Percentiles rank a stretch among this genome's conserved stretches.
Conservation (phyloP, 2,113 vertebrate species). For the Ramphastos sulfuratus region DNA sequence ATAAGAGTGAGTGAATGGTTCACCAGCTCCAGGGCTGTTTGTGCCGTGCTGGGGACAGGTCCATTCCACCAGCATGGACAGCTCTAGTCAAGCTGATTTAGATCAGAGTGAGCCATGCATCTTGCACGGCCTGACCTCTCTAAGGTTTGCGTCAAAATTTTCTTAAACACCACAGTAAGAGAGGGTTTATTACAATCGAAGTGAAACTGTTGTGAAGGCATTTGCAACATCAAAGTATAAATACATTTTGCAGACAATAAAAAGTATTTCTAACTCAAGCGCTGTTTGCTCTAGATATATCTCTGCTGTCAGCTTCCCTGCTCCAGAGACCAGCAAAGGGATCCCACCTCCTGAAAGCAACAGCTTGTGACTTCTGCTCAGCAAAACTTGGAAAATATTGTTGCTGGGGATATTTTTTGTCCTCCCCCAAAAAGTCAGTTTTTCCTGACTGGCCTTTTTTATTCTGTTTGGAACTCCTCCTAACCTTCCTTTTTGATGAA, state of each 20-base stretch:
- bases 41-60: not conserved
- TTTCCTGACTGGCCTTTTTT: not conserved
- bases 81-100: not conserved
- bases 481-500: not conserved
- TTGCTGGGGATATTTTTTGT: not conserved
- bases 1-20: not conserved
- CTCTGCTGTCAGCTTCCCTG: not conserved
- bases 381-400: not conserved
- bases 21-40: not conserved
- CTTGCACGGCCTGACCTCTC: not conserved
- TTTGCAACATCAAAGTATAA: not conserved
- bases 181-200: not conserved
- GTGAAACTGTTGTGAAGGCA: not conserved
- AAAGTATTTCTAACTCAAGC: not conserved
- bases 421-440: not conserved
- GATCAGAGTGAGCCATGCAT: not conserved
- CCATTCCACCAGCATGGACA: not conserved
- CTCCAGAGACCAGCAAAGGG: not conserved
- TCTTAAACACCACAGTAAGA: not conserved
- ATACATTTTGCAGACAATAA: not conserved
- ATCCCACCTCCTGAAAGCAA: not conserved
- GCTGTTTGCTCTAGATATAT: not conserved
- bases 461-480: not conserved
- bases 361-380: not conserved
- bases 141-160: not conserved